Evolutionary conservation across 1,140 invertebrate species (phyloP), one percentile per base, ranked within the genome.

Genomic region (Tenebrio molitor): DNA sequence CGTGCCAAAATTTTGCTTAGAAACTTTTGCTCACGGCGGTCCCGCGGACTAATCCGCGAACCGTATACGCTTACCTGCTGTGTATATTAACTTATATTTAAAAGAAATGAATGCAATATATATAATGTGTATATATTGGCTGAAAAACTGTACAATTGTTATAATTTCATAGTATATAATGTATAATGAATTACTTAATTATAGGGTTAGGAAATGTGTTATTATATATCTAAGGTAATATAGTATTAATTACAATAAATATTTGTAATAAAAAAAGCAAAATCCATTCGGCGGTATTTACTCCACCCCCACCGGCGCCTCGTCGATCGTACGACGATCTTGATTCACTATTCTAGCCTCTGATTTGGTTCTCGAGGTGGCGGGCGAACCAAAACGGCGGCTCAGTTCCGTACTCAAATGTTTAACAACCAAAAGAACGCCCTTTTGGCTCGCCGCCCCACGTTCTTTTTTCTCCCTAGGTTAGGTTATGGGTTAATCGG

Each of bases 131-230:
- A 76, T 81, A 81, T 81, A 81, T 80, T 72, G 79, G 80, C 80
- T 80, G 78, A 79, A 64, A 42, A 79, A 77, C 74, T 81, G 81
- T 82, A 82, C 81, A 82, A 81, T 80, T 82, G 81, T 82, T 82
- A 82, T 82, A 73, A 81, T 82, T 82, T 82, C 80, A 82, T 81
- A 81, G 80, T 80, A 81, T 81, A 81, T 81, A 77, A 78, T 67
- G 53, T 74, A 77, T 76, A 78, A 68, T 62, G 65, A 74, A 65
- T 67, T 68, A 75, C 70, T 70, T 73, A 76, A 73, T 62, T 76
- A 70, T 58, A 36, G 70, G 72, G 33, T 69, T 79, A 77, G 76
- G 70, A 73, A 78, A 77, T 77, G 71, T 75, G 77, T 78, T 79
- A 77, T 72, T 71, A 72, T 73, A 65, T 75, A 73, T 77, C 62